Evolutionary conservation across 35 echinoderm and acorn worm genomes (phyloP).

Genomic region (Lytechinus variegatus): DNA sequence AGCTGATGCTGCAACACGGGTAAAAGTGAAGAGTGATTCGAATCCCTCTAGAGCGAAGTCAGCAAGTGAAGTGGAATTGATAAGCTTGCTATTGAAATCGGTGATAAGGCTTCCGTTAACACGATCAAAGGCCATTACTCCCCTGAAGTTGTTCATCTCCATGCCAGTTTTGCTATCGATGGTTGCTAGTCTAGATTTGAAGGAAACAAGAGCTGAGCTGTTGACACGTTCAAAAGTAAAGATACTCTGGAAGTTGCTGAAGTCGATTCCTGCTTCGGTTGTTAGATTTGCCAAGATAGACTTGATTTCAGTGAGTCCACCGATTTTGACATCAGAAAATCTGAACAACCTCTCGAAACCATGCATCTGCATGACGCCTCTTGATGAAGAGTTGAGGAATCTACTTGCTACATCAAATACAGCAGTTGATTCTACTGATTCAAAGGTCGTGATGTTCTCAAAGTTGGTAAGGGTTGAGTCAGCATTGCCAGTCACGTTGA

Average conservation of each 20-base stretch:
- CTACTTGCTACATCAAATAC: neutral
- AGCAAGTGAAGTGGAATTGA: slow-evolving; percentile 1
- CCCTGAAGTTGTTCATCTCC: slow-evolving; percentile 58
- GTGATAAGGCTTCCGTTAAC: slow-evolving; percentile 51
- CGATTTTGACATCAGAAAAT: neutral
- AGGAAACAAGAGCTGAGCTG: slow-evolving; percentile 42
- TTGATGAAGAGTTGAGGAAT: slow-evolving; percentile 29
- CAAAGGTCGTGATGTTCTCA: slow-evolving; percentile 30
- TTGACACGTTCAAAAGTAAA: slow-evolving; percentile 70
- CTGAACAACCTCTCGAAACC: slow-evolving; percentile 36
- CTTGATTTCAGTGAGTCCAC: slow-evolving; percentile 2
- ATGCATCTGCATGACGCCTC: slow-evolving; percentile 30
- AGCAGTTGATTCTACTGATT: slow-evolving; percentile 14
- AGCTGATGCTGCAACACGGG: slow-evolving; percentile 22
- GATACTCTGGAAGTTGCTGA: slow-evolving; percentile 49
- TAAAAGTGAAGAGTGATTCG: slow-evolving; percentile 53
- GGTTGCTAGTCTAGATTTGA: slow-evolving; percentile 46
- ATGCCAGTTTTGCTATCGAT: slow-evolving; percentile 32
- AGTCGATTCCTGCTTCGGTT: slow-evolving; percentile 54
- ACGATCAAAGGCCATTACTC: slow-evolving; percentile 52
- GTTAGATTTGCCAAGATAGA: slow-evolving; percentile 49
- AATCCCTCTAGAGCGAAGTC: slow-evolving; percentile 52
- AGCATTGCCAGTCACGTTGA: slow-evolving; percentile 28
- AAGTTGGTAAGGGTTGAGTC: slow-evolving; percentile 28
- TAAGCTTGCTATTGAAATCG: slow-evolving; percentile 37